Evolutionary conservation across 2,888 invertebrate species (phyloP), one percentile per base, ranked within the genome.

Genomic region (Cactoblastis cactorum): DNA sequence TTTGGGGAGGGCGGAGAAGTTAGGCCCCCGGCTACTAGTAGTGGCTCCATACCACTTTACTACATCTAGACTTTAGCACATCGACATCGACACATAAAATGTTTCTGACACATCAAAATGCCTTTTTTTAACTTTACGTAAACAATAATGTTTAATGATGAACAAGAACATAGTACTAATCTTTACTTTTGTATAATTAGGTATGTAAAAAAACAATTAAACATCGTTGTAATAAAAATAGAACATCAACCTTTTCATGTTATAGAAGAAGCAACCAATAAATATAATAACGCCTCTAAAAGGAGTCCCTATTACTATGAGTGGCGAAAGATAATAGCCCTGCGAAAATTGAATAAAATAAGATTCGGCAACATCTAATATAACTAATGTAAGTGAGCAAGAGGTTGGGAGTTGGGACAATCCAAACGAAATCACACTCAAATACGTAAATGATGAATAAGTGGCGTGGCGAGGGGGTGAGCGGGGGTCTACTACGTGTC

Each of bases 361-460:
- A 77, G 77, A 80, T 82, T 80, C 77, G 74, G 73, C 77, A 75
- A 75, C 74, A 71, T 74, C 70, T 76, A 77, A 80, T 77, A 74
- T 82, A 76, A 81, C 77, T 80, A 80, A 81, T 81, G 77, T 81
- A 80, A 81, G 75, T 73, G 76, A 78, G 76, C 73, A 73, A 74
- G 74, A 76, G 78, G 71, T 67, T 63, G 69, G 62, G 70, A 75
- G 72, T 77, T 69, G 67, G 69, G 77, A 77, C 74, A 74, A 78
- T 82, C 77, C 76, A 78, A 83, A 82, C 79, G 77, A 83, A 85
- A 88, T 85, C 85, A 82, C 81, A 83, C 84, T 82, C 79, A 81
- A 84, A 84, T 81, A 80, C 78, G 75, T 78, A 86, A 85, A 84
- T 83, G 84, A 84, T 82, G 83, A 83, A 77, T 83, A 83, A 84